Conservation (phyloP, 2,797 vertebrate species). For the Anableps anableps region DNA sequence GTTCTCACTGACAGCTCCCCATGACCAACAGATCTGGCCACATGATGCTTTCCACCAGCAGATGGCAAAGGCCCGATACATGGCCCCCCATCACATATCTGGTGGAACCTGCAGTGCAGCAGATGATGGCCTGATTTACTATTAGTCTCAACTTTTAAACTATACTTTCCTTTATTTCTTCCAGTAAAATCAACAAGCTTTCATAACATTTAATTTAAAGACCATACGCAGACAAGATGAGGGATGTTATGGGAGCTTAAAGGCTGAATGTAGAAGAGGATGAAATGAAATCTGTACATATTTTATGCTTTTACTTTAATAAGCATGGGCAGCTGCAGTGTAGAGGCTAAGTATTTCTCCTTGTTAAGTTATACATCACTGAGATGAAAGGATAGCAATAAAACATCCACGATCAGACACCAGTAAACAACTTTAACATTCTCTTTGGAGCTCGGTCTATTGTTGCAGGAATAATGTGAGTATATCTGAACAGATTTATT, state of each 20-base stretch:
- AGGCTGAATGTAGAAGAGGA: background rate
- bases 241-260: background rate
- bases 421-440: conserved; percentile 1
- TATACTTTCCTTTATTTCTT: background rate
- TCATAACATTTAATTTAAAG: background rate
- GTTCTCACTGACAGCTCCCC: conserved; percentile 18
- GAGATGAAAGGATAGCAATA: conserved; percentile 25
- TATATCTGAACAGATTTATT: background rate
- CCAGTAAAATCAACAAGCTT: background rate
- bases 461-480: background rate
- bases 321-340: background rate
- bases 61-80: conserved; percentile 12
- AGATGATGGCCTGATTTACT: conserved; percentile 22
- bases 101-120: conserved; percentile 33
- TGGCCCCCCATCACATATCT: conserved; percentile 32
- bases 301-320: background rate
- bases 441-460: conserved; percentile 1
- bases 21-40: conserved; percentile 1
- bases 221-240: background rate
- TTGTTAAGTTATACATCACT: conserved; percentile 28
- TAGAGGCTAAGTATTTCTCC: conserved; percentile 31
- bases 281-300: background rate
- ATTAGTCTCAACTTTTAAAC: background rate
- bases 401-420: background rate
- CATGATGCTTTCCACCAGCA: background rate